Conservation (phyloP, 2,888 invertebrate genomes). For the Oxyscelio sp. region DNA sequence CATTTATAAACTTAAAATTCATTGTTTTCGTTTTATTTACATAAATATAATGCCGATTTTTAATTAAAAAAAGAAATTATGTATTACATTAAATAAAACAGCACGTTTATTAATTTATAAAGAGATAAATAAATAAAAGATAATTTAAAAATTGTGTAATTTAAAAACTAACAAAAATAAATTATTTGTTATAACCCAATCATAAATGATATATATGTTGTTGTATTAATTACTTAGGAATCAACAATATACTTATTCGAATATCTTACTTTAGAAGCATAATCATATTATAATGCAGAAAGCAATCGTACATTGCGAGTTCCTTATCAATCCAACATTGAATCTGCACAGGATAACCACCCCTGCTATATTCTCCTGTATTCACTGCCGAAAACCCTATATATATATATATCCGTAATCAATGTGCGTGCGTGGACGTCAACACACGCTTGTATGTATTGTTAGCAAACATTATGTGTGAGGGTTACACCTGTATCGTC, state of each 20-base stretch:
- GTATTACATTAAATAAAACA: too few relatives aligned
- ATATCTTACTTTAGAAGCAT: not conserved
- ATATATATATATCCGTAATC: constrained; percentile 67
- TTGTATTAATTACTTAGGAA: not conserved
- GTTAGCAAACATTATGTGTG: constrained; percentile 61
- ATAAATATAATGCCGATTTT: too few relatives aligned
- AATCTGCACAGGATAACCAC: constrained; percentile 47
- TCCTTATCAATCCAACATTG: constrained; percentile 56
- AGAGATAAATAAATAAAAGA: too few relatives aligned
- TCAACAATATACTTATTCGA: not conserved
- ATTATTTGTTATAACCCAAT: too few relatives aligned
- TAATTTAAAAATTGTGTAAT: too few relatives aligned
- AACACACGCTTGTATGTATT: constrained; percentile 51
- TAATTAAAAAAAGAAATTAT: too few relatives aligned
- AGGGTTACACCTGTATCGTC: constrained; percentile 67
- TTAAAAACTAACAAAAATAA: too few relatives aligned
- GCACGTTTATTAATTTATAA: too few relatives aligned
- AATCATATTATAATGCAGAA: constrained; percentile 40
- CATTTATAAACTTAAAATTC: too few relatives aligned
- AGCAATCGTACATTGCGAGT: constrained; percentile 39
- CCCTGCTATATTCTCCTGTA: constrained; percentile 54
- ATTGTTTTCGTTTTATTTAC: too few relatives aligned
- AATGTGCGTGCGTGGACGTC: constrained; percentile 57
- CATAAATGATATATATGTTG: too few relatives aligned
- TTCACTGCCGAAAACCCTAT: constrained; percentile 69